These are phyloP conservation scores for Loripinus fragilis DNA, from an alignment of 2,888 invertebrate species.

Conservation along the genomic window DNA sequence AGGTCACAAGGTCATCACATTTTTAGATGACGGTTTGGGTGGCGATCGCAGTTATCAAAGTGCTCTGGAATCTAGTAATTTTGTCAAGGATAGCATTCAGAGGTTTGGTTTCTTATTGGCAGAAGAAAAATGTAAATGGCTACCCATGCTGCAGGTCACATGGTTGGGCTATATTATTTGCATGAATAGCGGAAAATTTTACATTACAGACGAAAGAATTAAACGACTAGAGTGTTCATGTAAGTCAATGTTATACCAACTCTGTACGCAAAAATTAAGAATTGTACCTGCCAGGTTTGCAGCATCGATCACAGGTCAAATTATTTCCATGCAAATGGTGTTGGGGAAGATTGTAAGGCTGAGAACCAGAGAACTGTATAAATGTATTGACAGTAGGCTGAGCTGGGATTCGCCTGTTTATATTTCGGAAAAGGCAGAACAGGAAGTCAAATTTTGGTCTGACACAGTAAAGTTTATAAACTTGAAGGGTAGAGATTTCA, in stretches of 20 bases:
- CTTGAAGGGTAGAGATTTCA: background rate
- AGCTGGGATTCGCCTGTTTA: background rate
- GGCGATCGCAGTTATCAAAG: background rate
- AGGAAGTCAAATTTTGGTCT: background rate
- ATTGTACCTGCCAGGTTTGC: background rate
- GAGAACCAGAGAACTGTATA: background rate
- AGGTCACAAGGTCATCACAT: background rate
- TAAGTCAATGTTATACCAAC: background rate
- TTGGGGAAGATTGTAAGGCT: background rate
- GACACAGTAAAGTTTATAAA: background rate
- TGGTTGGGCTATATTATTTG: background rate
- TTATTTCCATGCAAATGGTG: background rate
- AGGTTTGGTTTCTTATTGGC: background rate
- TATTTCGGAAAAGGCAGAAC: background rate
- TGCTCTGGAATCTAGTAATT: background rate
- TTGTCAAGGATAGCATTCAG: background rate
- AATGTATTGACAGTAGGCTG: background rate
- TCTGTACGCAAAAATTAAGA: background rate
- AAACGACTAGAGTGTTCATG: background rate
- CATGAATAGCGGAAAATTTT: background rate
- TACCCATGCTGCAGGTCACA: background rate
- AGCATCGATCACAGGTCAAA: background rate
- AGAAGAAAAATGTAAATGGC: background rate
- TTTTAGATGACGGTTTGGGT: background rate
- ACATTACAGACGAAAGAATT: background rate